These are phyloP conservation scores for Margaritifera margaritifera DNA, from an alignment of 2,888 invertebrate genomes.

Conservation along the genomic window DNA sequence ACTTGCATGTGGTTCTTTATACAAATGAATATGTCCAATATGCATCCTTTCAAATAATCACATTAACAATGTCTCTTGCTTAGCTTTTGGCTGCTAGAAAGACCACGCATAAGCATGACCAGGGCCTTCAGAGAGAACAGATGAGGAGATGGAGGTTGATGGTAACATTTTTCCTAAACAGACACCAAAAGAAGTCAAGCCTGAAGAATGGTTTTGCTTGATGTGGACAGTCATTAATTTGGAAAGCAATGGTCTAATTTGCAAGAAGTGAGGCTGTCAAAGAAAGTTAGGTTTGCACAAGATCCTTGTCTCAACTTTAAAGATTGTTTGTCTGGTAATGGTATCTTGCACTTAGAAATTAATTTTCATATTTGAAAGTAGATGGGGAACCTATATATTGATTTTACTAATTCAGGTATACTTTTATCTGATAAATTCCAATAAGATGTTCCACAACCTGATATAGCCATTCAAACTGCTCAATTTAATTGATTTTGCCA, in stretches of 20 bases:
- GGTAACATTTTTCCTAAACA: neutral
- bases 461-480: no score
- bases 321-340: no score
- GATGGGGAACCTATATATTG: no score
- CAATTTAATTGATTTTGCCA: no score
- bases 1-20: constrained; percentile 12
- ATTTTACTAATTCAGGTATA: no score
- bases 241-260: constrained; percentile 26
- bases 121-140: neutral
- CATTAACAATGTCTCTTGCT: constrained; percentile 32
- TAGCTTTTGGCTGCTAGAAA: constrained; percentile 40
- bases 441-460: no score
- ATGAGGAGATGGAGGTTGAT: neutral
- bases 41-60: constrained; percentile 57
- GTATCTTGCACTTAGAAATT: no score
- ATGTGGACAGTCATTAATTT: constrained; percentile 53
- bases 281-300: constrained; percentile 14
- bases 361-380: no score
- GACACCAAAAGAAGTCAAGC: no score
- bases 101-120: neutral
- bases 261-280: constrained; percentile 44
- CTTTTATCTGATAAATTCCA: no score
- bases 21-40: constrained; percentile 52
- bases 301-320: constrained; percentile 23
- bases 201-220: constrained; percentile 39